Evolutionary conservation across 2,113 vertebrate species (phyloP).

Genomic region (Eptesicus fuscus): DNA sequence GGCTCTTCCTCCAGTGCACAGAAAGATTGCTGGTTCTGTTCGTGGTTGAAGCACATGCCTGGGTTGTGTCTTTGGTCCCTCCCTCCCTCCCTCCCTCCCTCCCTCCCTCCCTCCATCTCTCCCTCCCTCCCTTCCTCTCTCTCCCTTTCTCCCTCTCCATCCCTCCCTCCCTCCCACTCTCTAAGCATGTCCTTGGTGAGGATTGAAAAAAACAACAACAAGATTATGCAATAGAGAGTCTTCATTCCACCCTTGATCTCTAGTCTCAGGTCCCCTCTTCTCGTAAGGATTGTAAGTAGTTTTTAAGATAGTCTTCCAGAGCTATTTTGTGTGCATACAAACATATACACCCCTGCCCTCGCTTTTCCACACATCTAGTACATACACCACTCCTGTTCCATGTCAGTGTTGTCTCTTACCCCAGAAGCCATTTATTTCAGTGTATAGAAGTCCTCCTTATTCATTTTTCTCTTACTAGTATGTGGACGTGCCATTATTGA

Average conservation of each 20-base stretch:
- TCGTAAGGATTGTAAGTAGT: neutral
- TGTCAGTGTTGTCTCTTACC: neutral
- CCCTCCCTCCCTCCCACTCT: too few species aligned
- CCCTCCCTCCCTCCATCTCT: accelerated
- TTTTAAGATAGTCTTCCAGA: neutral
- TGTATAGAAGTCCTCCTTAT: neutral
- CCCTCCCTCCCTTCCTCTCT: too few species aligned
- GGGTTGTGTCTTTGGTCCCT: too few species aligned
- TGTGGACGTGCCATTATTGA: neutral
- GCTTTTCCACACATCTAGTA: neutral
- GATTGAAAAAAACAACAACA: too few species aligned
- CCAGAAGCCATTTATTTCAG: neutral
- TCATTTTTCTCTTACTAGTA: neutral
- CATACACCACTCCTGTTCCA: accelerated
- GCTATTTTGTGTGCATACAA: neutral
- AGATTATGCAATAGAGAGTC: neutral
- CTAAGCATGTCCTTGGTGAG: too few species aligned
- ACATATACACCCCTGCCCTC: too few species aligned
- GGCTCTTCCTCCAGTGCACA: too few species aligned
- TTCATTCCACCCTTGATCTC: neutral
- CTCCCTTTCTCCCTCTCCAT: accelerated
- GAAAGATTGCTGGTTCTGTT: too few species aligned
- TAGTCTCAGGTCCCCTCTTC: neutral
- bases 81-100: too few species aligned
- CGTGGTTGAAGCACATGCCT: too few species aligned